A percentile compares a stretch with the other conserved stretches of the same genome.
phyloP scores from a whole-genome alignment of 2,888 invertebrate genomes.

The Belgica antarctica region DNA sequence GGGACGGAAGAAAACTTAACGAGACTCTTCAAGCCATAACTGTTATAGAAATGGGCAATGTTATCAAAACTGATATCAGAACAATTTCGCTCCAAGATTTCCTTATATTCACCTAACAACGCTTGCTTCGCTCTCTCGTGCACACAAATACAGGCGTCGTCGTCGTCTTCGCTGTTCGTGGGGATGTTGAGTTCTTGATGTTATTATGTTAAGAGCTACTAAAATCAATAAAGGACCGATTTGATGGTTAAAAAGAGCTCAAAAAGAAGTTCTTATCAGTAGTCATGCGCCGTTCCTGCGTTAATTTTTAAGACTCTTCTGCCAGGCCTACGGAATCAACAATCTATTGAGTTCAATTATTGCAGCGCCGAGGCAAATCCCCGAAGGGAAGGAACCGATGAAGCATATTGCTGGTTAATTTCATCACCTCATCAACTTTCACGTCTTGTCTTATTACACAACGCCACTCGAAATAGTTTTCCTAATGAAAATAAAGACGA shows the following conservation, averaged over 20 bases:
- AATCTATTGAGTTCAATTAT: background rate
- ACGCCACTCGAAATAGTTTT: conserved; percentile 1
- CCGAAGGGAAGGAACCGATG: no score
- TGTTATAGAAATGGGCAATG: conserved; percentile 41
- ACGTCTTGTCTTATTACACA: background rate
- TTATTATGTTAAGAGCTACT: conserved; percentile 24
- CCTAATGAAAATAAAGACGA: conserved; percentile 11
- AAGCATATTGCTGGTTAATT: conserved; percentile 10
- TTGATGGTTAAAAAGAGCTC: background rate
- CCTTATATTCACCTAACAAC: conserved; percentile 13
- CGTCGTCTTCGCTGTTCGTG: background rate
- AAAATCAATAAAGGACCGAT: conserved; percentile 39
- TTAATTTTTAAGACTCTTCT: background rate
- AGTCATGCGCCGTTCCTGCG: conserved; percentile 29
- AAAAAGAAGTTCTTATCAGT: conserved; percentile 8
- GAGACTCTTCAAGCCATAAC: conserved; percentile 44
- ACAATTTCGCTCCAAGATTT: conserved; percentile 29
- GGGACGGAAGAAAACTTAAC: conserved; percentile 30
- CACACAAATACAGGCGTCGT: background rate
- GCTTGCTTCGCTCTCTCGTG: background rate
- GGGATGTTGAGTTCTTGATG: background rate
- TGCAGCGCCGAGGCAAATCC: background rate
- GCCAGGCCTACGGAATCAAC: background rate
- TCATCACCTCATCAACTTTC: conserved; percentile 5
- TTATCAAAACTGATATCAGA: conserved; percentile 35